These are phyloP conservation scores for Cuniculus paca DNA, from an alignment of 2,797 vertebrate genomes.

Conservation along the genomic window DNA sequence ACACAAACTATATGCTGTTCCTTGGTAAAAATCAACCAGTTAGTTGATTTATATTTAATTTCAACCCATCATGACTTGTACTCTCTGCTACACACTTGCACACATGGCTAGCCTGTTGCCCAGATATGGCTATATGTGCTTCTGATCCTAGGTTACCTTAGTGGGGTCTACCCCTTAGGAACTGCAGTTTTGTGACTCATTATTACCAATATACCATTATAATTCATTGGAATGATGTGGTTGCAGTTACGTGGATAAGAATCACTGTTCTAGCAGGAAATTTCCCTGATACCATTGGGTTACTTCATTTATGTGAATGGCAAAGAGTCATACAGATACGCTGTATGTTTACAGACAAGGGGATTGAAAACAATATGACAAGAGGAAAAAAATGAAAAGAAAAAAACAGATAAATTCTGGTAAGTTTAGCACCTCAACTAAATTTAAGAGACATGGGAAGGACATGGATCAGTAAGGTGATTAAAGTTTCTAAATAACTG, in stretches of 20 bases:
- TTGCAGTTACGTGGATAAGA: neutral
- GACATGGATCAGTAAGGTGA: neutral
- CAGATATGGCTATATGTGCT: neutral
- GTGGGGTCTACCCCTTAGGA: neutral
- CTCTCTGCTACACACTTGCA: neutral
- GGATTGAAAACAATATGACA: neutral
- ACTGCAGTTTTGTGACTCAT: neutral
- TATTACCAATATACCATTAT: neutral
- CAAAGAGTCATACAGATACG: neutral
- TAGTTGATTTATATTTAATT: neutral
- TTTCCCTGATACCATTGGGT: neutral
- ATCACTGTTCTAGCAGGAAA: neutral
- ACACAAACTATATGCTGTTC: neutral
- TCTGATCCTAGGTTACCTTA: neutral
- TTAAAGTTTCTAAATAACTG: neutral
- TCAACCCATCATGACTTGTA: conserved; percentile 15
- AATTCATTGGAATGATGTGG: neutral
- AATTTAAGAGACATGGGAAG: neutral
- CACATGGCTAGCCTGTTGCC: neutral
- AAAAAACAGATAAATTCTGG: neutral
- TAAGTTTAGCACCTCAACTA: neutral
- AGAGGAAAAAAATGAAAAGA: neutral
- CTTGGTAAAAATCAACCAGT: neutral
- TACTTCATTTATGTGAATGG: neutral
- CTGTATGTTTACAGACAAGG: neutral